Percentiles rank a stretch among this genome's conserved stretches.
phyloP scores from a whole-genome alignment of 2,113 vertebrate genomes.

The Nannobrachium achirus region DNA sequence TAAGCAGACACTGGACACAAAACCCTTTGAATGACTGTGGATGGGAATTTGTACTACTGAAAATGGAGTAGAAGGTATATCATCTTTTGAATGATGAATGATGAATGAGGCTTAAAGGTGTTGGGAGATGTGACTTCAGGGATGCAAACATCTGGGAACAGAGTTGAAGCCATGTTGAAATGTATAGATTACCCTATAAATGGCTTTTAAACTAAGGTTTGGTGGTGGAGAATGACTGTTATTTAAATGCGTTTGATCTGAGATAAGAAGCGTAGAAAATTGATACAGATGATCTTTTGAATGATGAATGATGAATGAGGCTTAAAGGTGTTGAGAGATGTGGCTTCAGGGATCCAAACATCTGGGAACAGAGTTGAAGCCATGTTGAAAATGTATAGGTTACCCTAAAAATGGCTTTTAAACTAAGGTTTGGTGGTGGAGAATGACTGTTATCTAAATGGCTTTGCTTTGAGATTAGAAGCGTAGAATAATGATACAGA shows the following conservation, averaged over 20 bases:
- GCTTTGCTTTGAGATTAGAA: not conserved
- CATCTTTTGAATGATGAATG: not conserved
- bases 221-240: too few relatives aligned
- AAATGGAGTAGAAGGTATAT: slow-evolving; percentile 4
- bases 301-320: too few relatives aligned
- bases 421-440: too few relatives aligned
- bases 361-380: slow-evolving; percentile 20
- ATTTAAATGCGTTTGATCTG: too few relatives aligned
- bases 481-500: not conserved
- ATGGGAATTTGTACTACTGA: slow-evolving; percentile 5
- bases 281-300: too few relatives aligned
- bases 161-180: slow-evolving; percentile 14
- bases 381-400: not conserved
- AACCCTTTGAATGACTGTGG: not conserved
- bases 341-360: slow-evolving; percentile 3
- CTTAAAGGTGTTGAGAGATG: slow-evolving; percentile 2
- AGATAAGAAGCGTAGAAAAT: too few relatives aligned
- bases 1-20: not conserved
- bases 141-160: not conserved
- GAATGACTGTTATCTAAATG: too few relatives aligned
- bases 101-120: too few relatives aligned
- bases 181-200: slow-evolving; percentile 8
- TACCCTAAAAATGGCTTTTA: not conserved
- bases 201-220: not conserved
- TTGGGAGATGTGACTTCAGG: slow-evolving; percentile 9